A percentile compares a stretch with the other conserved stretches of the same genome.
These are phyloP conservation scores for Chionomys nivalis DNA, from an alignment of 2,113 vertebrate species.

Conservation along the genomic window DNA sequence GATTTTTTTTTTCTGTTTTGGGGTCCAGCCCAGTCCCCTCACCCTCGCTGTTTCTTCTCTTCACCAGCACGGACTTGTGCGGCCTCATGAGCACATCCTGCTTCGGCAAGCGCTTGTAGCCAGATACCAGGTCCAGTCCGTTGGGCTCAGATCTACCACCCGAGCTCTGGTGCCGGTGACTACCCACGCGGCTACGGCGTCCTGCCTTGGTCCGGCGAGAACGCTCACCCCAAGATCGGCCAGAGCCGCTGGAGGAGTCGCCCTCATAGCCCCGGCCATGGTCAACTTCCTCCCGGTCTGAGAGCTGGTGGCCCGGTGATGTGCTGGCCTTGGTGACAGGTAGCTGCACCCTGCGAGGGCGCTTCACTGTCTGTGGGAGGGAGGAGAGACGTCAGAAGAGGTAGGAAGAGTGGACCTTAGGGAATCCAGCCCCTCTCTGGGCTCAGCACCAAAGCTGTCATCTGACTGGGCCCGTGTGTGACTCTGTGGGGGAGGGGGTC, in stretches of 20 bases:
- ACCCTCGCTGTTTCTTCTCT: constrained; percentile 92
- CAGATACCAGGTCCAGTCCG: constrained; percentile 89
- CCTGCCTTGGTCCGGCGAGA: constrained; percentile 60
- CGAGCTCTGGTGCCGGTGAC: constrained; percentile 57
- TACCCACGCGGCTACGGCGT: constrained; percentile 76
- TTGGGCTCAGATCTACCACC: constrained; percentile 42
- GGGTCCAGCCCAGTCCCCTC: background rate
- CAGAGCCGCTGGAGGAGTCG: constrained; percentile 88
- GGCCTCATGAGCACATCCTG: constrained; percentile 86
- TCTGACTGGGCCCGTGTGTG: background rate
- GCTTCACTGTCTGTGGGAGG: constrained; percentile 91
- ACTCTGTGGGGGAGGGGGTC: too few species aligned
- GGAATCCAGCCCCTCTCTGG: background rate
- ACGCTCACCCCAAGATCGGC: constrained; percentile 43
- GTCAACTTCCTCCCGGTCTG: constrained; percentile 67
- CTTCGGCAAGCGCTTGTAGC: constrained; percentile 91
- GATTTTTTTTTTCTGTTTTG: background rate
- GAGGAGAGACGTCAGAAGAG: background rate
- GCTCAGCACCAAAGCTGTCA: background rate
- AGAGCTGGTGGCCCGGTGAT: constrained; percentile 24
- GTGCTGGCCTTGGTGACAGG: constrained; percentile 78
- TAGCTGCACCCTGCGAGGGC: constrained; percentile 90
- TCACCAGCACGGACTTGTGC: constrained; percentile 90
- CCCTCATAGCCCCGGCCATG: constrained; percentile 87
- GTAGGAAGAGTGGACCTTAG: background rate